Evolutionary conservation across 1,140 invertebrate species (phyloP).

Genomic region (Bombus sylvicola): DNA sequence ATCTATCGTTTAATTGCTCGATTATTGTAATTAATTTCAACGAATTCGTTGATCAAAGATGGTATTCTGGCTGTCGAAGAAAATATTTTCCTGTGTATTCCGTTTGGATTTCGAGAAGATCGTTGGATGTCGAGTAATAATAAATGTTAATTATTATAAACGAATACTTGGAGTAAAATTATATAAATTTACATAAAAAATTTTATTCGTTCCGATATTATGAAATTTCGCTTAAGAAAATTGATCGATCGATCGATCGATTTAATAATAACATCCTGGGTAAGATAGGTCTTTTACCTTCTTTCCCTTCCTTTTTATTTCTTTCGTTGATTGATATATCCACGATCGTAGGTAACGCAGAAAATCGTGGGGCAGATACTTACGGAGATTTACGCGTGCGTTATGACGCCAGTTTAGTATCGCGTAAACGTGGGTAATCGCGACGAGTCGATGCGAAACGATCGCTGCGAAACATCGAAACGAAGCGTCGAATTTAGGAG

Average conservation of each 20-base stretch:
- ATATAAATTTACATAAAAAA: no score
- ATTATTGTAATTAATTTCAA: background rate
- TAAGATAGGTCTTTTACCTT: background rate
- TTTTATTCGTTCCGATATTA: no score
- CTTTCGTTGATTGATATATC: background rate
- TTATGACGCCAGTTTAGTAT: constrained; percentile 16
- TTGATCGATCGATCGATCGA: background rate
- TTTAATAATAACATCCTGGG: background rate
- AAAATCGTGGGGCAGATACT: background rate
- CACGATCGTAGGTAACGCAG: background rate
- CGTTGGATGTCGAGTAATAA: no score
- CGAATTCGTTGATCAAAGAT: background rate
- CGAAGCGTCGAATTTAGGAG: constrained; percentile 17
- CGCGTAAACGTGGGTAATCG: constrained; percentile 22
- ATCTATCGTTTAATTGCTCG: background rate
- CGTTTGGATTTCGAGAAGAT: background rate
- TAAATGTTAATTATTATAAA: no score
- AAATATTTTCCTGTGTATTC: background rate
- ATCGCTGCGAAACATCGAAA: background rate
- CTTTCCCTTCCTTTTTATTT: background rate
- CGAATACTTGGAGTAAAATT: no score
- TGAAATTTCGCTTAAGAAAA: no score
- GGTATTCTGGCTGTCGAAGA: background rate
- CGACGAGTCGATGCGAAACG: background rate
- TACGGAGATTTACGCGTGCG: background rate